Conservation (phyloP, 2,113 vertebrate species). For the Alouatta palliata region DNA sequence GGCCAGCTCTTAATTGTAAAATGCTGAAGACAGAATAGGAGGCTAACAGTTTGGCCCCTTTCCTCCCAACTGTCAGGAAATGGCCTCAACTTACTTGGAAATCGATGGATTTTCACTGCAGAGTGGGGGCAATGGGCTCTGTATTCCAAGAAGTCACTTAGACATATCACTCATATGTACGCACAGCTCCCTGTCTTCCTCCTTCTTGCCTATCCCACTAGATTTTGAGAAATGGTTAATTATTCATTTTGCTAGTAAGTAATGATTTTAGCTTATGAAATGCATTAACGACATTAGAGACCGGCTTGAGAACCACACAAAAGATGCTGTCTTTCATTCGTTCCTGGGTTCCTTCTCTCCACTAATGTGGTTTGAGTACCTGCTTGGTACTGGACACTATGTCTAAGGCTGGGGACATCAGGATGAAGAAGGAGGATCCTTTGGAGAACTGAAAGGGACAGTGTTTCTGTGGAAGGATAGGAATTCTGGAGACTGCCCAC, state of each 20-base stretch:
- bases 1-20: constrained; percentile 7
- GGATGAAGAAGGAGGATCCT: fast-evolving
- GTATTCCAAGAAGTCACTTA: neutral
- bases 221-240: constrained; percentile 63
- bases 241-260: constrained; percentile 65
- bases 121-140: neutral
- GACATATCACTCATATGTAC: neutral
- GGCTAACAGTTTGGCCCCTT: neutral
- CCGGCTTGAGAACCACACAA: fast-evolving
- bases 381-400: neutral
- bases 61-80: constrained; percentile 37
- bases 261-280: constrained; percentile 21
- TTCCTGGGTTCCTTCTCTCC: neutral
- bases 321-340: neutral
- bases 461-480: neutral
- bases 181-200: neutral
- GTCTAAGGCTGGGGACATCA: neutral
- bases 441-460: fast-evolving
- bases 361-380: neutral
- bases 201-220: neutral
- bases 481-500: fast-evolving
- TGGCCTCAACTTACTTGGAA: constrained; percentile 35
- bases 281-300: neutral
- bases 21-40: neutral
- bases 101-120: neutral